phyloP scores from a whole-genome alignment of 2,113 vertebrate genomes.

The Columbina picui region DNA sequence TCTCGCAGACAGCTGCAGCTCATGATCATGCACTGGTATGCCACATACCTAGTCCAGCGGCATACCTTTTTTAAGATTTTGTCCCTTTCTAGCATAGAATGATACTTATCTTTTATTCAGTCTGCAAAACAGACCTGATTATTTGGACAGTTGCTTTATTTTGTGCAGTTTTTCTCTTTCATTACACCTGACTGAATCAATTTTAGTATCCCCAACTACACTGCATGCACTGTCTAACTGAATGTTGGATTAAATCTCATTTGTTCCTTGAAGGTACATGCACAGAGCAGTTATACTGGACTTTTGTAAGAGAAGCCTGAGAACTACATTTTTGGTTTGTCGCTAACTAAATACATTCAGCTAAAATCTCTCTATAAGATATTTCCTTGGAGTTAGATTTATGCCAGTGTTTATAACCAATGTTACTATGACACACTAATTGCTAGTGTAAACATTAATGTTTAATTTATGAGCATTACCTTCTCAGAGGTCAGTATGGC shows the following conservation, averaged over 20 bases:
- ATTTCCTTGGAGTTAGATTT: neutral
- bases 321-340: neutral
- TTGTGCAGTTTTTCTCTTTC: neutral
- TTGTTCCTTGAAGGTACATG: neutral
- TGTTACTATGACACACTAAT: neutral
- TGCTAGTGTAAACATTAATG: neutral
- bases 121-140: neutral
- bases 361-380: neutral
- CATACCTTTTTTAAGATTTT: neutral
- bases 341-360: neutral
- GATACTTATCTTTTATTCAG: neutral
- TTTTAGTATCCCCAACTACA: neutral
- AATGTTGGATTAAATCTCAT: neutral
- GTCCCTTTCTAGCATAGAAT: neutral
- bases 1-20: neutral
- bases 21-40: neutral
- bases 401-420: fast-evolving
- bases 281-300: neutral
- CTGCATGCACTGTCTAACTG: neutral
- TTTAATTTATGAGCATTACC: neutral
- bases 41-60: neutral
- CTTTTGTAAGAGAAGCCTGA: neutral
- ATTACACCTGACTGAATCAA: neutral
- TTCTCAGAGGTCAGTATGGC: neutral
- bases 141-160: neutral